phyloP scores from a whole-genome alignment of 2,113 vertebrate species.

The Scopus umbretta region DNA sequence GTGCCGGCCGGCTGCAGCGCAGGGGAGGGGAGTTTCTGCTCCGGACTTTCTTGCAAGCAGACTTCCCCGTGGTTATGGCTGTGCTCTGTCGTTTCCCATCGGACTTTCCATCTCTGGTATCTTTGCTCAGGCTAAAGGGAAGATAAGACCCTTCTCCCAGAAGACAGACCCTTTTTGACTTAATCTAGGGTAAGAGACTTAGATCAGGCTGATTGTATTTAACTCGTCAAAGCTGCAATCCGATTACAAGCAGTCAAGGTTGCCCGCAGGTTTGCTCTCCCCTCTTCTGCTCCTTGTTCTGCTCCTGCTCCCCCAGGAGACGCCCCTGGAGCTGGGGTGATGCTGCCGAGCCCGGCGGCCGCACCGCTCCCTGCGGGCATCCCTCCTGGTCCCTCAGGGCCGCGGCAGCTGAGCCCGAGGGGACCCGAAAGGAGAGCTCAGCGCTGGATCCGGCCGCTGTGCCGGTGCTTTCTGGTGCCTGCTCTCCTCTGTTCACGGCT shows the following conservation, averaged over 20 bases:
- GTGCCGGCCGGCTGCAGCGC: rapidly evolving
- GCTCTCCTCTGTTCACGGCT: rapidly evolving
- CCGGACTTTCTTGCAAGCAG: background rate
- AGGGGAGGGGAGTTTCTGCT: background rate
- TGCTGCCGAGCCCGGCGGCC: background rate
- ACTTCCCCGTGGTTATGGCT: background rate
- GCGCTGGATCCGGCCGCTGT: rapidly evolving
- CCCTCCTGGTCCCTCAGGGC: background rate
- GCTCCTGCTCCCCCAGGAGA: background rate
- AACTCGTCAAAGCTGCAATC: background rate
- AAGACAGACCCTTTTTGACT: background rate
- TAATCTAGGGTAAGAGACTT: background rate
- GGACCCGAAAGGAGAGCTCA: rapidly evolving
- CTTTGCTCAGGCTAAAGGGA: background rate
- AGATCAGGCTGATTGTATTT: background rate
- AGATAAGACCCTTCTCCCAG: background rate
- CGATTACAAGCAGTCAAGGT: background rate
- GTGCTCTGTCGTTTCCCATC: rapidly evolving
- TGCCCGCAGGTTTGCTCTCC: background rate
- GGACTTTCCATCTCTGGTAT: rapidly evolving
- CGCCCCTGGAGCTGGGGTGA: rapidly evolving
- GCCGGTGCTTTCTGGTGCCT: background rate
- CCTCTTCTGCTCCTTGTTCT: background rate
- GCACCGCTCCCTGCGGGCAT: background rate
- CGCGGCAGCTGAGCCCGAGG: rapidly evolving